Base-by-base conservation (phyloP, 2,888 invertebrate genomes). In the Erynnis tages region DNA sequence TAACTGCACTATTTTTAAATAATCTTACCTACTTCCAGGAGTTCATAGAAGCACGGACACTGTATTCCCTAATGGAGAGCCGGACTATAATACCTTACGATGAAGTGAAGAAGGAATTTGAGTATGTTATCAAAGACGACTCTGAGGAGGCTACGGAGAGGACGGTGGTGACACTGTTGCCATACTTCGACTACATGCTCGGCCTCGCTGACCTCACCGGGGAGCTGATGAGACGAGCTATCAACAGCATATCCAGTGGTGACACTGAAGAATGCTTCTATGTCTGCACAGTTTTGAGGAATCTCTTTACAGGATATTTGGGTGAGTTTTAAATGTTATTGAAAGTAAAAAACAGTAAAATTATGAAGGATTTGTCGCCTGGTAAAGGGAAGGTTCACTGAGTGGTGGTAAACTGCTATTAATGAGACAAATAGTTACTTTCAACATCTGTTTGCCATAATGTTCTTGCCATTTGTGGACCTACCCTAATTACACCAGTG, bases 121-220 rank as follows among this genome's bases (percentile, higher is more conserved):
- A 73, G 3, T 93, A 91, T 60, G 60, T 32, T 0, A 55, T 77
- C 1, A 65, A 63, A 52, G 65, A 63, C 10, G 63, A 60, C 13
- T 61, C 60, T 2, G 65, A 70, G 5, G 65, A 64, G 7, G 62
- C 63, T 23, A 54, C 29, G 2, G 72, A 76, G 10, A 69, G 69
- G 34, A 65, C 54, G 30, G 59, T 88, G 1, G 63, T 67, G 1
- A 80, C 87, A 2, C 58, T 79, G 63, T 55, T 92, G 4, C 80
- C 91, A 10, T 88, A 90, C 2, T 70, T 72, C 11, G 92, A 92
- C 60, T 92, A 91, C 41, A 89, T 97, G 69, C 80, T 97, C 30
- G 97, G 97, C 0, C 78, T 97, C 25, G 94, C 94, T 0, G 97
- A 98, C 82, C 88, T 97, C 19, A 96, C 96, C 0, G 97, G 97